phyloP scores from a whole-genome alignment of 2,797 vertebrate genomes.

The Champsocephalus esox region DNA sequence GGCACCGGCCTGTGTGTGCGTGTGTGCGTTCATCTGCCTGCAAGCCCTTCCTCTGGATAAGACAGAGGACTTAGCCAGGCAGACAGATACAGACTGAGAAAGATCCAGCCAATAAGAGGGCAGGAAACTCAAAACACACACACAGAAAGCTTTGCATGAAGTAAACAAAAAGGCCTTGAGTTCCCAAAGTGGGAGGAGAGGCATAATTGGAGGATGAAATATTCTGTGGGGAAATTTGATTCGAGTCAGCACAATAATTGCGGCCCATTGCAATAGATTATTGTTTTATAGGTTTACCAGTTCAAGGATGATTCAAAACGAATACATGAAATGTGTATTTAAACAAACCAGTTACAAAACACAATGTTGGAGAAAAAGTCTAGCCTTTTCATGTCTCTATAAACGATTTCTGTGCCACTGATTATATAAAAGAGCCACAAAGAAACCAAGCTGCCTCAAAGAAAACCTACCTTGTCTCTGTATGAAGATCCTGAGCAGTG shows the following conservation, averaged over 20 bases:
- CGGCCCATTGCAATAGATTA: slow-evolving; percentile 37
- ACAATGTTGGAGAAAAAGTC: not conserved
- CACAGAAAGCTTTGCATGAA: slow-evolving; percentile 48
- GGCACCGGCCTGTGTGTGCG: slow-evolving; percentile 41
- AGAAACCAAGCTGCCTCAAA: not conserved
- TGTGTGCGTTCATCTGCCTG: slow-evolving; percentile 65
- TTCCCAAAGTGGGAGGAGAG: slow-evolving; percentile 52
- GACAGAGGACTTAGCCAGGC: slow-evolving; percentile 72
- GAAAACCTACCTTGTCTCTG: slow-evolving; percentile 93
- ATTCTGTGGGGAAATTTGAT: slow-evolving; percentile 55
- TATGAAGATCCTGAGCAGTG: slow-evolving; percentile 95
- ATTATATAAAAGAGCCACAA: not conserved
- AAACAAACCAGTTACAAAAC: slow-evolving; percentile 8
- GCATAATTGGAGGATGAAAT: slow-evolving; percentile 66
- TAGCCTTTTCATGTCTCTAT: not conserved
- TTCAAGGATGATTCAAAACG: slow-evolving; percentile 24
- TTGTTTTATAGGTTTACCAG: slow-evolving; percentile 26
- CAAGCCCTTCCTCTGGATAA: slow-evolving; percentile 78
- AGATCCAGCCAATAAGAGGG: slow-evolving; percentile 74
- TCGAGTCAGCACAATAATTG: slow-evolving; percentile 46
- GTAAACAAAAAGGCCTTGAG: slow-evolving; percentile 72
- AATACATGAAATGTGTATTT: slow-evolving; percentile 14
- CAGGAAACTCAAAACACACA: slow-evolving; percentile 35
- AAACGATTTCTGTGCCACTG: not conserved
- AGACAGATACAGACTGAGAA: slow-evolving; percentile 74